Evolutionary conservation across 2,797 vertebrate genomes (phyloP), one percentile per base, ranked within the genome.

Genomic region (Lepus oiostolus): DNA sequence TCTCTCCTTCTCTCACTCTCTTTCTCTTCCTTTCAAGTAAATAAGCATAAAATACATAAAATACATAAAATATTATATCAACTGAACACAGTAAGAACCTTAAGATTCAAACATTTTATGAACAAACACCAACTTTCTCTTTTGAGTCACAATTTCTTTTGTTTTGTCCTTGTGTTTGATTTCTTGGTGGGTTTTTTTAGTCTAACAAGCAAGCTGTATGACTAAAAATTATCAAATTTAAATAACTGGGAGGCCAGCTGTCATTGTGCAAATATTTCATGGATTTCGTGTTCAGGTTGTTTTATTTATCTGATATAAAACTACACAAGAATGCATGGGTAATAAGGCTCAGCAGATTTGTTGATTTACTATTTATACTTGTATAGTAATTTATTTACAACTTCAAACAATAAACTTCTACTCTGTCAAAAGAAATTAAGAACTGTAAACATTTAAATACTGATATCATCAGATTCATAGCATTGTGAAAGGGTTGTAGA

Each of bases 191-290:
- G n/a, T n/a, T n/a, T n/a, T n/a, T n/a, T n/a, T n/a, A n/a, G n/a
- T n/a, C n/a, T 98, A 98, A 98, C 90, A 80, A 98, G 79, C 75
- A 98, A 97, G 65, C 62, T 95, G 74, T 79, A 62, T 92, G 54
- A n/a, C 71, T 97, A 50, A 97, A 94, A 97, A 96, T 70, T 91
- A 97, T 90, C n/a, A 68, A 94, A 95, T 87, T 68, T 85, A 96
- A 97, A 72, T 89, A 96, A 98, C 19, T 50, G 85, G 97, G 95
- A 94, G 95, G 80, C 71, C 67, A 95, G 75, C 75, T 98, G 85
- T 83, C 91, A 96, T 65, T 95, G 76, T n/a, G 87, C 75, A 97
- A 96, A 87, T 50, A 88, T 7, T 90, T 63, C 83, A 88, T 22
- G 42, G 68, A 88, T 75, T 96, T 92, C 16, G 75, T 94, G 95